phyloP scores from a whole-genome alignment of 2,113 vertebrate species.

The Gila orcuttii region DNA sequence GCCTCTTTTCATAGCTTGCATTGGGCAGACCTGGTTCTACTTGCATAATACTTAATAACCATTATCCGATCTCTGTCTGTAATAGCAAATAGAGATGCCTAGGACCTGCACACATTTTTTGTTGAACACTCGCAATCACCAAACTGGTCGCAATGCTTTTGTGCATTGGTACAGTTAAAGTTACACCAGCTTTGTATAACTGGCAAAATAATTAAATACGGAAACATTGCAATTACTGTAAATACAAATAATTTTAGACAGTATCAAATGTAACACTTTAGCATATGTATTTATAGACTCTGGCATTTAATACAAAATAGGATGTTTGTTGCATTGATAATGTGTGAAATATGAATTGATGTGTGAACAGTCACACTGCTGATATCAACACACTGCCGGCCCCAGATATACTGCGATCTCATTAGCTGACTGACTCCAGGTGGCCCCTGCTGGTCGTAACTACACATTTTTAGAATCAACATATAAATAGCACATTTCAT shows the following conservation, averaged over 20 bases:
- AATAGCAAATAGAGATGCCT: conserved; percentile 31
- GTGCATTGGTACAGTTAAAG: conserved; percentile 33
- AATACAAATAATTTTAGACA: background rate
- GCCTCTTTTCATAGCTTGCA: background rate
- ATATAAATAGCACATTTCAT: background rate
- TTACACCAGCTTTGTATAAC: background rate
- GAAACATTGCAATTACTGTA: background rate
- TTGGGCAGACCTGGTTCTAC: background rate
- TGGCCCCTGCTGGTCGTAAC: background rate
- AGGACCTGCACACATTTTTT: conserved; percentile 31
- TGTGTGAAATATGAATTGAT: background rate
- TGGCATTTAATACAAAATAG: conserved; percentile 17
- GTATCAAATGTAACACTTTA: conserved; percentile 29
- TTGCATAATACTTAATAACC: background rate
- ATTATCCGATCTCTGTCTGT: background rate
- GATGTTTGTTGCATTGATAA: background rate
- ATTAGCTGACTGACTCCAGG: conserved; percentile 5
- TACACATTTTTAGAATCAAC: background rate
- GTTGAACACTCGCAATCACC: background rate
- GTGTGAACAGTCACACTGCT: conserved; percentile 15
- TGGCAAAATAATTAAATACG: background rate
- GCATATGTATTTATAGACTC: conserved; percentile 3
- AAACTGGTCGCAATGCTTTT: conserved; percentile 2
- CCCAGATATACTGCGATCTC: background rate
- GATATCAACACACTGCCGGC: background rate